phyloP scores from a whole-genome alignment of 2,888 invertebrate species.

The Metellina segmentata region DNA sequence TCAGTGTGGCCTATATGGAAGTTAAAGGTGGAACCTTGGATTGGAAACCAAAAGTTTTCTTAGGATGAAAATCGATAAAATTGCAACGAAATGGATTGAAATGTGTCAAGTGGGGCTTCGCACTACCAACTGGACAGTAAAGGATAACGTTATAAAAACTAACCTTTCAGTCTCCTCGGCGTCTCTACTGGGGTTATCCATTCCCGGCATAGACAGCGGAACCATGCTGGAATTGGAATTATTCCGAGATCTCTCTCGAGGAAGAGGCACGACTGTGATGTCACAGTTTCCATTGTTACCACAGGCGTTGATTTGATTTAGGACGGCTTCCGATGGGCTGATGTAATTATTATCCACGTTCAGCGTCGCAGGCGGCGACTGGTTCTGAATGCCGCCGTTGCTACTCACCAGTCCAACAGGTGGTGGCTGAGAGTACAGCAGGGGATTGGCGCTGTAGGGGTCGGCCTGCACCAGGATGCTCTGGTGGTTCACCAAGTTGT shows the following conservation, averaged over 20 bases:
- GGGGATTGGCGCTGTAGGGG: background rate
- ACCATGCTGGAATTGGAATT: slow-evolving; percentile 53
- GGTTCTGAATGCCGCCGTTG: slow-evolving; percentile 19
- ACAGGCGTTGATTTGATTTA: slow-evolving; percentile 37
- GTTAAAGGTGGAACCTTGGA: too few relatives aligned
- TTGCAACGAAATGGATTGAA: too few relatives aligned
- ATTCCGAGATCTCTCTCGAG: slow-evolving; percentile 39
- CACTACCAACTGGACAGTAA: too few relatives aligned
- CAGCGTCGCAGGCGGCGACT: slow-evolving; percentile 40
- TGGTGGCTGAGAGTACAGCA: background rate
- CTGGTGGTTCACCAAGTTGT: slow-evolving; percentile 47
- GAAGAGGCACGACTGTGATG: background rate
- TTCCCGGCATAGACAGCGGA: background rate
- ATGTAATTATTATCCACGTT: slow-evolving; percentile 21
- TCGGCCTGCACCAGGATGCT: slow-evolving; percentile 41
- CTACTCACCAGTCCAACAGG: slow-evolving; percentile 8
- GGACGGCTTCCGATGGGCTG: slow-evolving; percentile 56
- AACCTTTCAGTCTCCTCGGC: slow-evolving; percentile 66
- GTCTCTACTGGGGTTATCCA: slow-evolving; percentile 4
- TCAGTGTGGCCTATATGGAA: too few relatives aligned
- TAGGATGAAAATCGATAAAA: too few relatives aligned
- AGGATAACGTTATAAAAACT: background rate
- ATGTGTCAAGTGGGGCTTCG: too few relatives aligned
- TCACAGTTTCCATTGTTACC: slow-evolving; percentile 10
- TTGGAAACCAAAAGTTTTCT: too few relatives aligned